Base-by-base conservation (phyloP, 2,797 vertebrate species). In the Chaetodon trifasciatus region DNA sequence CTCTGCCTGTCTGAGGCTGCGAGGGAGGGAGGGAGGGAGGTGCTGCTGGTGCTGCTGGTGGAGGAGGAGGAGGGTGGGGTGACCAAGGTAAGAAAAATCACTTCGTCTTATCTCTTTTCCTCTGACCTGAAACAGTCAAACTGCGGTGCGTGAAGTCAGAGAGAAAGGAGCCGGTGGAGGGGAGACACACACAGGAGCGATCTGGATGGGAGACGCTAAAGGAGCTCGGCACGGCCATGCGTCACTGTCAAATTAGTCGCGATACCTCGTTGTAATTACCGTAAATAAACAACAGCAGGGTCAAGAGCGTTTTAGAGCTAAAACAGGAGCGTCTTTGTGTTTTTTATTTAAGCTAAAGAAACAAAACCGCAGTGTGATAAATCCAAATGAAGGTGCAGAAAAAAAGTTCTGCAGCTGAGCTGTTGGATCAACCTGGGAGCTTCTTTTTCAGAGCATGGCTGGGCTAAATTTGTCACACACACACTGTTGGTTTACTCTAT, bases 51-150 rank as follows among this genome's bases (percentile, higher is more conserved):
- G 69, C n/a, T 1, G 75, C 23, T 40, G 55, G 35, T 19, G 67
- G 16, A 0, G 46, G 16, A 5, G 15, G 0, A 10, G 8, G 24
- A 2, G 17, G 32, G 8, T 9, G 63, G 42, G 53, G 79, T 42
- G 85, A 56, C 44, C 77, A 81, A 81, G 81, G 86, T 85, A 88
- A 87, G 90, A 91, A 88, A 89, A 89, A 91, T 91, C 84, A 87
- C 89, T 91, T 83, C 64, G 58, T 83, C 89, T 94, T 92, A 92
- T 93, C 90, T 90, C 75, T 32, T 83, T 89, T 90, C 85, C 87
- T 89, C 81, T 92, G 90, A 92, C 93, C 92, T 93, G 91, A 93
- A 93, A 94, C 92, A 93, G 93, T 94, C 92, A 93, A 89, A 91
- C 87, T 81, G 84, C 35, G 8, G 83, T 9, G 85, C 83, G 76